Conservation (phyloP, 2,113 vertebrate genomes). For the Cinclus cinclus region DNA sequence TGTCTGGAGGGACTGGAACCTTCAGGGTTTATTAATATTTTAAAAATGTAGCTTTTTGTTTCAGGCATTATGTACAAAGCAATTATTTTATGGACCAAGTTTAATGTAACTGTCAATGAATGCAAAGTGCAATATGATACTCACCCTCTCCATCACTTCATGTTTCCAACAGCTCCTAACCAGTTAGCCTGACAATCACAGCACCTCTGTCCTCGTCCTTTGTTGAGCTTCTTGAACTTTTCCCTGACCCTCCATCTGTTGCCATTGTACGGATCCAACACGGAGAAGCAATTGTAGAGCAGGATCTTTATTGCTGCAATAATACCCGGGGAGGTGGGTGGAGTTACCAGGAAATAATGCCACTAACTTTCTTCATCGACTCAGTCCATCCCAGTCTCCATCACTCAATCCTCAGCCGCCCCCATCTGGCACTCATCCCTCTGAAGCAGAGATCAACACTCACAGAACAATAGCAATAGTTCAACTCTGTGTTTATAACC, state of each 20-base stretch:
- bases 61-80: slow-evolving; percentile 76
- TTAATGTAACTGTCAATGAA: slow-evolving; percentile 71
- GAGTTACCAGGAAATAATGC: background rate
- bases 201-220: background rate
- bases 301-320: slow-evolving; percentile 62
- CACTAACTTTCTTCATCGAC: background rate
- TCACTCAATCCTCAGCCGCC: background rate
- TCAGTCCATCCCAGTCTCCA: background rate
- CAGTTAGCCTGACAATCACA: slow-evolving; percentile 78
- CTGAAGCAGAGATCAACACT: slow-evolving; percentile 31
- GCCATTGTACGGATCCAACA: background rate
- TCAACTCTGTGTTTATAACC: slow-evolving; percentile 47
- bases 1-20: slow-evolving; percentile 74
- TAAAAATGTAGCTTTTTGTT: slow-evolving; percentile 83
- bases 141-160: slow-evolving; percentile 61
- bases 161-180: slow-evolving; percentile 21
- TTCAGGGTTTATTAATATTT: slow-evolving; percentile 86
- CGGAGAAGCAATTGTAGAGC: slow-evolving; percentile 30
- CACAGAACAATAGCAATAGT: slow-evolving; percentile 80
- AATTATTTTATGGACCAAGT: slow-evolving; percentile 83
- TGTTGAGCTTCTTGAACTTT: slow-evolving; percentile 20
- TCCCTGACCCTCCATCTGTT: background rate
- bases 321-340: slow-evolving; percentile 51
- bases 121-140: slow-evolving; percentile 81
- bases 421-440: slow-evolving; percentile 59